Conservation (phyloP, 1,140 invertebrate species). For the Megathymus violae region DNA sequence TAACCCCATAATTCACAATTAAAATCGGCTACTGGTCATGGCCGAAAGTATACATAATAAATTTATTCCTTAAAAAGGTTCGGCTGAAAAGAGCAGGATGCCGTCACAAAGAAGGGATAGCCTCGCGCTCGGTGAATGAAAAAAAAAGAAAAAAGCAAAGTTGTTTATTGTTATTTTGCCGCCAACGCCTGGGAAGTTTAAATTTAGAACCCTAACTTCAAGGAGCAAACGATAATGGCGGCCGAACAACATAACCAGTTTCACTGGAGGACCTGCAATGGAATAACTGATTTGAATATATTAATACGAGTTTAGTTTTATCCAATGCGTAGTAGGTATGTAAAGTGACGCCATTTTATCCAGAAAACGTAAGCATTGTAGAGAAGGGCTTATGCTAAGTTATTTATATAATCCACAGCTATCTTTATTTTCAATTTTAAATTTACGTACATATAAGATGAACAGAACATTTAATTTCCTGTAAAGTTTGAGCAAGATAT, state of each 20-base stretch:
- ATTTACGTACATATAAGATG: too few species aligned
- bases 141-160: constrained; percentile 61
- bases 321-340: constrained; percentile 16
- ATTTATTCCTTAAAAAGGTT: constrained; percentile 81
- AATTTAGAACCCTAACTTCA: constrained; percentile 60
- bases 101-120: constrained; percentile 68
- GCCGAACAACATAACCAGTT: constrained; percentile 24
- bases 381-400: constrained; percentile 7
- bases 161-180: constrained; percentile 79
- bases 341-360: constrained; percentile 15
- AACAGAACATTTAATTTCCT: too few species aligned
- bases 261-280: constrained; percentile 20
- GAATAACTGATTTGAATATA: constrained; percentile 34
- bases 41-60: constrained; percentile 79
- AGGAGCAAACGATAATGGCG: constrained; percentile 32
- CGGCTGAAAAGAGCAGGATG: constrained; percentile 78
- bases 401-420: constrained; percentile 14
- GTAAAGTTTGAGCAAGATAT: too few species aligned
- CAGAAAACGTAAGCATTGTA: constrained; percentile 1
- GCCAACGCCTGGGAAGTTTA: constrained; percentile 73
- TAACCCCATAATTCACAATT: constrained; percentile 82
- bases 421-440: too few species aligned
- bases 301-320: constrained; percentile 31
- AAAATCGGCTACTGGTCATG: constrained; percentile 81
- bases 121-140: constrained; percentile 41